phyloP scores from a whole-genome alignment of 2,113 vertebrate genomes.

The Chloropsis cyanopogon region DNA sequence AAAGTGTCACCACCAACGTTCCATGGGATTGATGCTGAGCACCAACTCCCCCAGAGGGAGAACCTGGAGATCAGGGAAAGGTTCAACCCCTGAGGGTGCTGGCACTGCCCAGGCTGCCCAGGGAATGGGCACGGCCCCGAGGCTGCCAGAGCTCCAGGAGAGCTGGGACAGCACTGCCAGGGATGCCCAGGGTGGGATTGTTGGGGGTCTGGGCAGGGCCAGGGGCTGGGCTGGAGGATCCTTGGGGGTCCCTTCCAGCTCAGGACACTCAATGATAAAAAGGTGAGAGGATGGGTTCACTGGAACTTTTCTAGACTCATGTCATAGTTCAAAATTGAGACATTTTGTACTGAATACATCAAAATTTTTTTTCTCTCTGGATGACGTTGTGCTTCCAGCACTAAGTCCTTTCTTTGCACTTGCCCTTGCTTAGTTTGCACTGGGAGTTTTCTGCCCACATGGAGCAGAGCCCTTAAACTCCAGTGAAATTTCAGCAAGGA shows the following conservation, averaged over 20 bases:
- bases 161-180: accelerated
- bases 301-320: neutral
- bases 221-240: too few species aligned
- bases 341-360: neutral
- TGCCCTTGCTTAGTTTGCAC: neutral
- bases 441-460: neutral
- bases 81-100: neutral
- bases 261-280: neutral
- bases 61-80: neutral
- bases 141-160: neutral
- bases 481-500: neutral
- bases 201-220: neutral
- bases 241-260: neutral
- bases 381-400: neutral
- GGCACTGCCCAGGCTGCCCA: neutral
- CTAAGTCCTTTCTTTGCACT: neutral
- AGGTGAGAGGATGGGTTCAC: neutral
- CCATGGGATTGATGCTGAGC: neutral
- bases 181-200: neutral
- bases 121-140: neutral
- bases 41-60: neutral
- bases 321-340: neutral
- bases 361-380: neutral
- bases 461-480: neutral
- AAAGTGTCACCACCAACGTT: accelerated